phyloP scores from a whole-genome alignment of 2,888 invertebrate species.

The Acanthoscelides obtectus region DNA sequence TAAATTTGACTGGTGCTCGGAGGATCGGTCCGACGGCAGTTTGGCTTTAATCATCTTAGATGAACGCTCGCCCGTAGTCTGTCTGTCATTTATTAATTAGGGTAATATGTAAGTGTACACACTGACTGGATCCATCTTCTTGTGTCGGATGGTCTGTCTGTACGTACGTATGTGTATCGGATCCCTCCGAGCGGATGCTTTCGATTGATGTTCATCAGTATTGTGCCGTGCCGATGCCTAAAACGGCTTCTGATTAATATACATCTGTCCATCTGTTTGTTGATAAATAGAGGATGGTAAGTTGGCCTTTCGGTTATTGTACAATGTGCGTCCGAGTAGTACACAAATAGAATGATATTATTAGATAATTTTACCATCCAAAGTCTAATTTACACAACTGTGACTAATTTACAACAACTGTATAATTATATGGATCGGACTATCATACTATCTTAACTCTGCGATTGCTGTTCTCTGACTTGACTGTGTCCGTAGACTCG shows the following conservation, averaged over 20 bases:
- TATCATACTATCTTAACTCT: too few species aligned
- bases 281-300: not conserved
- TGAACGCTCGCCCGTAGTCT: slow-evolving; percentile 21
- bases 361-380: too few species aligned
- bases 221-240: not conserved
- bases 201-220: slow-evolving; percentile 36
- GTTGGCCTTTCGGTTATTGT: not conserved
- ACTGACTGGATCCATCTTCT: slow-evolving; percentile 26
- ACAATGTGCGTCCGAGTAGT: not conserved
- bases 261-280: not conserved
- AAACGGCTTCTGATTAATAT: not conserved
- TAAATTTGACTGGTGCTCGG: not conserved
- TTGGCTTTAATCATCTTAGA: slow-evolving; percentile 37
- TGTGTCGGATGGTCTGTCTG: slow-evolving; percentile 30
- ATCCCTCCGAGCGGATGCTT: slow-evolving; percentile 34
- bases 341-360: too few species aligned
- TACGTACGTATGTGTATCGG: slow-evolving; percentile 34
- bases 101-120: slow-evolving; percentile 39
- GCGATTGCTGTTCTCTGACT: too few species aligned
- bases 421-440: too few species aligned
- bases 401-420: too few species aligned
- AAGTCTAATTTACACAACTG: too few species aligned
- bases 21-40: not conserved
- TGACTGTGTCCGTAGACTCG: too few species aligned
- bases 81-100: slow-evolving; percentile 46